These are phyloP conservation scores for Harpagoxenus sublaevis DNA, from an alignment of 2,888 invertebrate genomes.

Conservation along the genomic window DNA sequence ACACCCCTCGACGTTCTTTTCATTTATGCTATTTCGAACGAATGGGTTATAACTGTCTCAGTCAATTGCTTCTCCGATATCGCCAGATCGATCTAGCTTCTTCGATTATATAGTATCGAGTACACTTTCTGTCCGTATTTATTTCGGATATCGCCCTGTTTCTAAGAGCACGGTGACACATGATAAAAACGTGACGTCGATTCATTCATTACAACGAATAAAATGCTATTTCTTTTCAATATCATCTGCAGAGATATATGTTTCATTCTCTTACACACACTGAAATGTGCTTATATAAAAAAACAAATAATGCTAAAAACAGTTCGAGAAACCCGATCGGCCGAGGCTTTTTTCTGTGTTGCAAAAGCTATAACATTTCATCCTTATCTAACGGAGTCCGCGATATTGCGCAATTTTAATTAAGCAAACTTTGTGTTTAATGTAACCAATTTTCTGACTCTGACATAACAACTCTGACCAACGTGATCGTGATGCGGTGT, in stretches of 20 bases:
- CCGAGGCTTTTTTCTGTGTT: background rate
- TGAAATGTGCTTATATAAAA: background rate
- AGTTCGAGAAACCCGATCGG: background rate
- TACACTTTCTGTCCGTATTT: background rate
- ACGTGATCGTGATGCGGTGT: background rate
- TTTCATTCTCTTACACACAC: background rate
- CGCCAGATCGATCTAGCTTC: background rate
- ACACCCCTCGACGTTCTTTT: background rate
- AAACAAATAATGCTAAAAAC: background rate
- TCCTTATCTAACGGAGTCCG: background rate
- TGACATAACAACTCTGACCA: background rate
- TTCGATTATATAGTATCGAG: background rate
- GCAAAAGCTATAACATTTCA: constrained; percentile 10
- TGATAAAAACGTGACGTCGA: background rate
- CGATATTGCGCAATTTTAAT: constrained; percentile 21
- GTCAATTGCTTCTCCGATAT: background rate
- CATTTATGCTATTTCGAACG: constrained; percentile 10
- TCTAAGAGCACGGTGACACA: background rate
- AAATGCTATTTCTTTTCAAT: background rate
- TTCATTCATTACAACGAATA: background rate
- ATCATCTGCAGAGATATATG: background rate
- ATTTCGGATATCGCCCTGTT: background rate
- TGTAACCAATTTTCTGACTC: constrained; percentile 1
- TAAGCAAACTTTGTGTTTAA: constrained; percentile 14
- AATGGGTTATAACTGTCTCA: background rate